These are phyloP conservation scores for Uromys caudimaculatus DNA, from an alignment of 2,797 vertebrate species.

Conservation along the genomic window DNA sequence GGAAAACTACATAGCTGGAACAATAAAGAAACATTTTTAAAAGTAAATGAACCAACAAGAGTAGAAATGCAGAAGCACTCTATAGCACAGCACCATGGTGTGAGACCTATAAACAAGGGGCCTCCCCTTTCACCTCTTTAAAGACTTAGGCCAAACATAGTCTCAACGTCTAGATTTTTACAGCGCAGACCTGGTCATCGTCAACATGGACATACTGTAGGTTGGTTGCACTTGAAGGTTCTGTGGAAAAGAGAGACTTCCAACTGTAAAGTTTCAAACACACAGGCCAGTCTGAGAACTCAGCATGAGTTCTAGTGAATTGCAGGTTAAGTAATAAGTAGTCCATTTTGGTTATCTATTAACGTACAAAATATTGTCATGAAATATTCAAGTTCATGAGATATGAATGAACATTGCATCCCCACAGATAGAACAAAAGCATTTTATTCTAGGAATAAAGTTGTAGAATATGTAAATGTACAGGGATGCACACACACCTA, in stretches of 20 bases:
- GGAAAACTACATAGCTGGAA: neutral
- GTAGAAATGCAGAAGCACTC: neutral
- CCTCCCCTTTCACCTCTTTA: neutral
- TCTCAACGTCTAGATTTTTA: neutral
- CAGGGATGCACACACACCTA: accelerated
- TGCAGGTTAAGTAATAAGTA: neutral
- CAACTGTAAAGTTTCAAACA: neutral
- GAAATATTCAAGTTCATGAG: neutral
- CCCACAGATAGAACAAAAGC: neutral
- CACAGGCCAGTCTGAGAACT: neutral
- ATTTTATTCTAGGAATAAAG: neutral
- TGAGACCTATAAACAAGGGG: neutral
- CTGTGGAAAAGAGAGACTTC: neutral
- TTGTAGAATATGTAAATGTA: accelerated
- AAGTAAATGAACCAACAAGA: neutral
- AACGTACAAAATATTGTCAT: neutral
- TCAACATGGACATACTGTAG: neutral
- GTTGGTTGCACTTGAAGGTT: neutral
- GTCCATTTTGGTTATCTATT: neutral
- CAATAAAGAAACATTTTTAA: neutral
- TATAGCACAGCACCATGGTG: accelerated
- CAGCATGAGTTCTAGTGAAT: neutral
- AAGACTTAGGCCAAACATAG: neutral
- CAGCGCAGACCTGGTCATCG: neutral
- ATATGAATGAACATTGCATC: neutral